phyloP scores from a whole-genome alignment of 2,113 vertebrate genomes.

The Galemys pyrenaicus region DNA sequence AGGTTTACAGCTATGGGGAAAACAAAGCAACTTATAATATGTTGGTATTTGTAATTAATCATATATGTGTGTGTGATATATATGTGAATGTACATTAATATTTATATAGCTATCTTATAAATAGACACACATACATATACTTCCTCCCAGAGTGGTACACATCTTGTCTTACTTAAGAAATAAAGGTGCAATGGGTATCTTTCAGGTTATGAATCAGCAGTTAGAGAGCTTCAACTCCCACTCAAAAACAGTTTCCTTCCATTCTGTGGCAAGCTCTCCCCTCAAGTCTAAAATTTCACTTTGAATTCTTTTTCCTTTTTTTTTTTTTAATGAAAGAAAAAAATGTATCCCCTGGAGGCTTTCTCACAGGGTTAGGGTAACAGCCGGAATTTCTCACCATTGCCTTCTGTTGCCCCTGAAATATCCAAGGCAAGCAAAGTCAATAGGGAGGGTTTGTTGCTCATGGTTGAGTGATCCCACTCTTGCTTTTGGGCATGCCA shows the following conservation, averaged over 20 bases:
- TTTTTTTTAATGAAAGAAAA: neutral
- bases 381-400: neutral
- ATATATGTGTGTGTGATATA: too few relatives aligned
- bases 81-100: neutral
- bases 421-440: conserved; percentile 1
- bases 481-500: neutral
- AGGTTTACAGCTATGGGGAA: neutral
- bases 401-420: neutral
- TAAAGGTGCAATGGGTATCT: neutral
- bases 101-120: too few relatives aligned
- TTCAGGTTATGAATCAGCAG: neutral
- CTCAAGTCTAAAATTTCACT: conserved; percentile 14
- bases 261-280: neutral
- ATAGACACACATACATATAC: neutral
- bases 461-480: neutral
- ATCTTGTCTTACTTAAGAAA: neutral
- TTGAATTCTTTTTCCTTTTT: neutral
- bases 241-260: neutral
- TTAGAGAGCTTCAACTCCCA: neutral
- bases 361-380: conserved; percentile 26
- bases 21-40: neutral
- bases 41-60: neutral
- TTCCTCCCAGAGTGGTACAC: neutral
- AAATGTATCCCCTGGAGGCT: conserved; percentile 25
- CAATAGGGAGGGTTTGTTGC: neutral